Evolutionary conservation across 2,888 invertebrate genomes (phyloP).

Genomic region (Lepidocyrtoides sp.): DNA sequence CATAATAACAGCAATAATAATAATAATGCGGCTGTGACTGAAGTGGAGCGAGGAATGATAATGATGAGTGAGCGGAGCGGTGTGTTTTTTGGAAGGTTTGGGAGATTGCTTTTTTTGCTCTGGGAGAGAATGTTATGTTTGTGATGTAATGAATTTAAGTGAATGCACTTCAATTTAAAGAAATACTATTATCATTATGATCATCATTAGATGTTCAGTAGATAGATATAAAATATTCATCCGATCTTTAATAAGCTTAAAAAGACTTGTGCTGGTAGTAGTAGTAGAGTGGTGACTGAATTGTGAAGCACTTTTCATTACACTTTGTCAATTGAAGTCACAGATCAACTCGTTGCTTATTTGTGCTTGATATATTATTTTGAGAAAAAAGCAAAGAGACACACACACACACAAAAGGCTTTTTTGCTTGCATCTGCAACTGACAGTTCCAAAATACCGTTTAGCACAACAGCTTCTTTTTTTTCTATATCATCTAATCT

Average conservation of each 20-base stretch:
- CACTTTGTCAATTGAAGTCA: constrained; percentile 59
- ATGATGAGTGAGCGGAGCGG: background rate
- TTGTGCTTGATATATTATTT: background rate
- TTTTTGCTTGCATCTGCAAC: constrained; percentile 47
- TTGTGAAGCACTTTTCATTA: constrained; percentile 15
- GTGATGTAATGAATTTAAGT: constrained; percentile 65
- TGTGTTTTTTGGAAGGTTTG: constrained; percentile 9
- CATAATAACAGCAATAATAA: constrained; percentile 24
- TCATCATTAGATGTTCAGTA: background rate
- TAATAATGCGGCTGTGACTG: background rate
- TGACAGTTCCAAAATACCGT: constrained; percentile 80
- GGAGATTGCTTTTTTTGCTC: background rate
- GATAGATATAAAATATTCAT: background rate
- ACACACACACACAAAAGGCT: background rate
- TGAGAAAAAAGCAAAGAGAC: background rate
- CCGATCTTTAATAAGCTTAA: constrained; percentile 1
- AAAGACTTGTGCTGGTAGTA: background rate
- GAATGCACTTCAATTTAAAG: constrained; percentile 56
- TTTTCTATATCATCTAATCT: constrained; percentile 53
- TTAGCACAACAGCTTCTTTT: constrained; percentile 64
- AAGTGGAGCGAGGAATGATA: constrained; percentile 9
- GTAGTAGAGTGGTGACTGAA: no score
- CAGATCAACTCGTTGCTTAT: constrained; percentile 76
- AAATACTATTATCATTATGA: constrained; percentile 11
- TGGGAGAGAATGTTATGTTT: constrained; percentile 29